Evolutionary conservation across 2,888 invertebrate species (phyloP).

Genomic region (Chloroclystis v-ata): DNA sequence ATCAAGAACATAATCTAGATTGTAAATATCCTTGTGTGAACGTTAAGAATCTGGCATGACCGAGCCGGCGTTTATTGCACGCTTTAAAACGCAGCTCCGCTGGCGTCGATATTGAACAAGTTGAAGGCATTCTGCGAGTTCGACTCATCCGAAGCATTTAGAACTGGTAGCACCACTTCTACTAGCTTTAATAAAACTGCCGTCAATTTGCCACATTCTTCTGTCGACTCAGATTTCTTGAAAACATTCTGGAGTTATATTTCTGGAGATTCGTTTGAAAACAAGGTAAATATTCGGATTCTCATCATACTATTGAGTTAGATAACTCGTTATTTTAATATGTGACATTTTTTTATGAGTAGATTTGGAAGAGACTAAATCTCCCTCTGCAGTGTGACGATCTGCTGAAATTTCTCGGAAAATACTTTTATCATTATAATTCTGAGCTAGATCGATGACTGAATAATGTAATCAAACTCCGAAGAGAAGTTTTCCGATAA

Average conservation of each 20-base stretch:
- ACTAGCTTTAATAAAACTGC: conserved; percentile 11
- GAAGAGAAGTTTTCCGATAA: conserved; percentile 21
- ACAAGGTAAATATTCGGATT: too few species aligned
- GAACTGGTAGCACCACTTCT: conserved; percentile 7
- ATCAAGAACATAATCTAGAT: not conserved
- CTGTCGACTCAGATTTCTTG: not conserved
- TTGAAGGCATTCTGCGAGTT: conserved; percentile 33
- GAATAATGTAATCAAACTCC: not conserved
- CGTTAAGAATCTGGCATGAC: conserved; percentile 8
- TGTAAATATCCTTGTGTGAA: conserved; percentile 3
- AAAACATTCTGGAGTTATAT: not conserved
- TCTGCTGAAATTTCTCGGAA: too few species aligned
- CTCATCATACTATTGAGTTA: too few species aligned
- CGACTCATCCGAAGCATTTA: conserved; percentile 16
- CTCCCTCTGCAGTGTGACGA: too few species aligned
- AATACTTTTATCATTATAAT: too few species aligned
- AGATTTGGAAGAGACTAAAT: too few species aligned
- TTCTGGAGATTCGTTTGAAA: too few species aligned
- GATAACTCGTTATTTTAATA: too few species aligned
- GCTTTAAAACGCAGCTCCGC: conserved; percentile 31
- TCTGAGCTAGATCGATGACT: not conserved
- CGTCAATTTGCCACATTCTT: not conserved
- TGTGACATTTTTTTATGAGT: too few species aligned
- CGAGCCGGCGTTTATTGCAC: conserved; percentile 35
- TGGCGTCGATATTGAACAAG: conserved; percentile 39